Percentiles rank a stretch among this genome's conserved stretches.
These are phyloP conservation scores for Siniperca knerii DNA, from an alignment of 2,113 vertebrate genomes.

Conservation along the genomic window DNA sequence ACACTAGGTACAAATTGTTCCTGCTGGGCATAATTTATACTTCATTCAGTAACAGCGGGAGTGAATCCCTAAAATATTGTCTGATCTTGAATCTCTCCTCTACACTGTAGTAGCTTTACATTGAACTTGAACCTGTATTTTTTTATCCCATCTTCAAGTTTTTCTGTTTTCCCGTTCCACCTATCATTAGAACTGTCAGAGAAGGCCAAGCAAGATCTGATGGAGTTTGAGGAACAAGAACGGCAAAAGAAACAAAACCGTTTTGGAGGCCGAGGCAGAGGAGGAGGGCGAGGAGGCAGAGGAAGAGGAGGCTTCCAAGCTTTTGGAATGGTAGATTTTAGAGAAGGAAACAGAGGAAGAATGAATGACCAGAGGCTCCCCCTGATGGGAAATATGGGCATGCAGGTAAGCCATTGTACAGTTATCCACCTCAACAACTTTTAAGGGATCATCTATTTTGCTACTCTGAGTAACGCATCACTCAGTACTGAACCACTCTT, in stretches of 20 bases:
- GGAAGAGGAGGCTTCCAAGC: conserved; percentile 82
- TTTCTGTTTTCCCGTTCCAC: background rate
- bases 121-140: background rate
- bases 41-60: background rate
- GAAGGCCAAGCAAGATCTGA: conserved; percentile 94
- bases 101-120: background rate
- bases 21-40: background rate
- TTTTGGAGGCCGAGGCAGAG: conserved; percentile 85
- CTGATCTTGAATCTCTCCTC: background rate
- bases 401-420: conserved; percentile 85
- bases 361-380: conserved; percentile 90
- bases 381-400: conserved; percentile 87
- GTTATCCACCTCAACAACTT: conserved; percentile 1
- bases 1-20: conserved; percentile 88
- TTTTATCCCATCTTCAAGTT: background rate
- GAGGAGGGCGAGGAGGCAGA: conserved; percentile 82
- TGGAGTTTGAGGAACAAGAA: conserved; percentile 93
- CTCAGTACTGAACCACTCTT: conserved; percentile 1
- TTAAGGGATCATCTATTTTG: conserved; percentile 1
- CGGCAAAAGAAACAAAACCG: conserved; percentile 91
- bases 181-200: conserved; percentile 91
- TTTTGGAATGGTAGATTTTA: conserved; percentile 88
- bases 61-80: background rate
- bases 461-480: conserved; percentile 10
- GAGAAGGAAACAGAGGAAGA: conserved; percentile 87